Evolutionary conservation across 2,888 invertebrate species (phyloP), one percentile per base, ranked within the genome.

Genomic region (Parapristionchus giblindavisi): DNA sequence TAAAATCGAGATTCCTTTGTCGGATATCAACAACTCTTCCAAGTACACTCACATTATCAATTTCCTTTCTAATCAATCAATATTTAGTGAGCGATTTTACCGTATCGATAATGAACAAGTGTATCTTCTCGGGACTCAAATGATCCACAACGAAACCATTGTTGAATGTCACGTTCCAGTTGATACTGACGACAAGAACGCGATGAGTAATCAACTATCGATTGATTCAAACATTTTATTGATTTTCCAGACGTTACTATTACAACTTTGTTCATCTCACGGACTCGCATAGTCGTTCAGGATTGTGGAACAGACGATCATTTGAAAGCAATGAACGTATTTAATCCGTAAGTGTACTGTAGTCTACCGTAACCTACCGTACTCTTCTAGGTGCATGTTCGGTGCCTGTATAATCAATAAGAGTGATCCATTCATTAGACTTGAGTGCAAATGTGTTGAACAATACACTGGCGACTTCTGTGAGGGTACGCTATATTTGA

Each of bases 391-490:
- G 40, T 71, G 70, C 48, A 27, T 40, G 56, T 71, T 40, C 70
- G 70, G 70, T 27, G 56, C 29, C 17, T 71, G 70, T 48, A 38
- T 54, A 17, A 17, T 56, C 40, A 29, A 71, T 24, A 56, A 27
- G 3, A 40, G 38, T 32, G 40, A 36, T 29, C 17, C 68, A n/a
- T 68, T 52, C 68, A 32, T 56, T 21, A 36, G 70, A 27, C 70
- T 71, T 11, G 38, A 71, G 21, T 71, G 70, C 29, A 38, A 29
- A 29, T 71, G 70, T 24, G 56, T 71, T 11, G 70, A 71, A 32
- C 56, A 56, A 40, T 71, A 71, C 70, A 71, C 70, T 0, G 70
- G 70, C 17, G 56, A 56, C 14, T 71, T n/a, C 70, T 71, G 70
- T 29, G 40, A 71, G 0, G 40, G 70, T 71, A 29, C 2, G 32